Percentiles rank a stretch among this genome's conserved stretches.
phyloP scores from a whole-genome alignment of 2,888 invertebrate genomes.

The Theretra japonica region DNA sequence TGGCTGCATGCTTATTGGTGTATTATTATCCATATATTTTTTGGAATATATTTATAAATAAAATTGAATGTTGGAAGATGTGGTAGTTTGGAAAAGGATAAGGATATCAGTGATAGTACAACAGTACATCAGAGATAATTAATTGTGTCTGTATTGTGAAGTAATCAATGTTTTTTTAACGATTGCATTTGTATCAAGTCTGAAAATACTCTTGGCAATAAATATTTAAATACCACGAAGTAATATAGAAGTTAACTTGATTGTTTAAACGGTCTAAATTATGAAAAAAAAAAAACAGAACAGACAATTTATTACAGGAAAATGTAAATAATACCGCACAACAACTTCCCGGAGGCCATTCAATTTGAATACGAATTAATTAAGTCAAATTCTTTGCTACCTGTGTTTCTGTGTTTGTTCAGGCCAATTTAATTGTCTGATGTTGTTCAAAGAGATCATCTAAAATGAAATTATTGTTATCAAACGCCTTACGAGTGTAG shows the following conservation, averaged over 20 bases:
- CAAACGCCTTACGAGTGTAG: background rate
- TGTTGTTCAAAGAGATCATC: background rate
- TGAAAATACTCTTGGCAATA: no score
- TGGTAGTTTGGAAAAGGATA: no score
- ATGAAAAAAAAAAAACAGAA: no score
- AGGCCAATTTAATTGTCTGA: background rate
- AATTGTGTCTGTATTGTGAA: no score
- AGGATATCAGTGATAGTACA: no score
- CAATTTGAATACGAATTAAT: conserved; percentile 12
- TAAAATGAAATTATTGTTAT: background rate
- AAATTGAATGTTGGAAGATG: no score
- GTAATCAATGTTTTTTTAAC: no score
- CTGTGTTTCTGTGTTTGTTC: conserved; percentile 18
- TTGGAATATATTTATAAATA: background rate
- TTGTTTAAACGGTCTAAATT: no score
- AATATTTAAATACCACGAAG: background rate
- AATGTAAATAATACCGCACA: conserved; percentile 21
- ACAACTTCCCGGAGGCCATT: conserved; percentile 14
- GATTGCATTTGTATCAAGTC: no score
- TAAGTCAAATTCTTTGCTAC: background rate
- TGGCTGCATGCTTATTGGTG: background rate
- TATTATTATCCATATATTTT: background rate
- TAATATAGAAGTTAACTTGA: background rate
- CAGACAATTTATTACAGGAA: background rate
- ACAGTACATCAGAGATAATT: no score